Evolutionary conservation across 1,140 invertebrate species (phyloP).

Genomic region (Drosophila sp.): DNA sequence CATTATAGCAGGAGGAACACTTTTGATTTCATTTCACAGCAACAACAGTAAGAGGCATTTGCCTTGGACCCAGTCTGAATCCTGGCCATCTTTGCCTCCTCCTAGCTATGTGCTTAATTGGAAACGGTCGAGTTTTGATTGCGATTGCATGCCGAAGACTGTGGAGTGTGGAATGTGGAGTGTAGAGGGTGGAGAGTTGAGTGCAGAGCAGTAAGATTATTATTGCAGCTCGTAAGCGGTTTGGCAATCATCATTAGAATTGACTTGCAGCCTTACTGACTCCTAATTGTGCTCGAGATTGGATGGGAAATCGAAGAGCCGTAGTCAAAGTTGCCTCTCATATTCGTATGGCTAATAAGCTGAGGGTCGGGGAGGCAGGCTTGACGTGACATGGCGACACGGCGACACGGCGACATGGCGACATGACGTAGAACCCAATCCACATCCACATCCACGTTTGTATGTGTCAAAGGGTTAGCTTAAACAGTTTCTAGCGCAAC

Average conservation of each 20-base stretch:
- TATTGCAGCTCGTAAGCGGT: slow-evolving; percentile 68
- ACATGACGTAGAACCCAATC: slow-evolving; percentile 29
- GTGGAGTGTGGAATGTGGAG: no score
- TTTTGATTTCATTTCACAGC: slow-evolving; percentile 48
- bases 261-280: slow-evolving; percentile 3
- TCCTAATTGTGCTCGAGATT: slow-evolving; percentile 26
- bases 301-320: not conserved
- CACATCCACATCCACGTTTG: slow-evolving; percentile 1
- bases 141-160: slow-evolving; percentile 14
- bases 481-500: slow-evolving; percentile 39
- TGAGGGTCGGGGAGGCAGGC: not conserved
- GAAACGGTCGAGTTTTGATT: slow-evolving; percentile 57
- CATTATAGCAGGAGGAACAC: slow-evolving; percentile 8
- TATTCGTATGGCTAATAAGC: not conserved
- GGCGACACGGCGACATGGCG: slow-evolving; percentile 43
- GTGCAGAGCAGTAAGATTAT: slow-evolving; percentile 17
- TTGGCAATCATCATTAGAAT: slow-evolving; percentile 75
- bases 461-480: slow-evolving; percentile 57
- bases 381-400: slow-evolving; percentile 56
- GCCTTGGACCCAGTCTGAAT: not conserved
- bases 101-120: slow-evolving; percentile 56
- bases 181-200: no score
- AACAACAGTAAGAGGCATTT: slow-evolving; percentile 13
- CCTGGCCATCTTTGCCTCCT: not conserved
- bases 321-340: not conserved